Base-by-base conservation (phyloP, 2,113 vertebrate species). In the Phyllopteryx taeniolatus region DNA sequence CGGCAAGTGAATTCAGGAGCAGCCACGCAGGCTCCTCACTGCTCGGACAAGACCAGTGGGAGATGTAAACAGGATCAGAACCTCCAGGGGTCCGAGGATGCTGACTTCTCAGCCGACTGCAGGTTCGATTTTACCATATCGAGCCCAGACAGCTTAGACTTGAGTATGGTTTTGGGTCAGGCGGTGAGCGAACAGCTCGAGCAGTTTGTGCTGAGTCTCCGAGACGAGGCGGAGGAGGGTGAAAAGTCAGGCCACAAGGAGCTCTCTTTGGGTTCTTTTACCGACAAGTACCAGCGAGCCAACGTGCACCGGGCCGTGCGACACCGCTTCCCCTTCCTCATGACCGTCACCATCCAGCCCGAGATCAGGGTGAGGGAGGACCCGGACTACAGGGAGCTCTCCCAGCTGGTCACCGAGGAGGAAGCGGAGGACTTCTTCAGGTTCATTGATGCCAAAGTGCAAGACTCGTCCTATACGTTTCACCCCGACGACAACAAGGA, bases 351-450 rank as follows among this genome's bases (percentile, higher is more conserved):
- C 13, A 94, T 88, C 75, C 93, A 86, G 74, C 88, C 74, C 0
- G 95, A 97, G 86, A 94, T 99, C 80, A 70, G 92, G 53, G 96
- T 96, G 15, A 94, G 90, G 84, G 94, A 93, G 74, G 95, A 97
- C 69, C 90, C 90, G 1, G 93, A 94, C 75, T 98, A 94, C 89
- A 91, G 91, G 68, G 94, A 96, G 71, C 95, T 99, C 12, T 87
- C 94, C 57, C 79, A 82, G 3, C 74, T 98, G 78, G 95, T 96
- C 5, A 94, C 94, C 1, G 95, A 96, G 85, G 92, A 94, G 62
- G 97, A 99, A 76, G 90, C 96, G 0, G 92, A 91, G 77, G 91
- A 89, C 47, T 99, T 99, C 88, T 95, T 98, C 74, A 93, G 92
- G 78, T 98, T 98, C 86, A 92, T 98, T 59, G 95, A 98, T 53